These are phyloP conservation scores for Gymnoscopelus braueri DNA, from an alignment of 2,797 vertebrate genomes.

Conservation along the genomic window DNA sequence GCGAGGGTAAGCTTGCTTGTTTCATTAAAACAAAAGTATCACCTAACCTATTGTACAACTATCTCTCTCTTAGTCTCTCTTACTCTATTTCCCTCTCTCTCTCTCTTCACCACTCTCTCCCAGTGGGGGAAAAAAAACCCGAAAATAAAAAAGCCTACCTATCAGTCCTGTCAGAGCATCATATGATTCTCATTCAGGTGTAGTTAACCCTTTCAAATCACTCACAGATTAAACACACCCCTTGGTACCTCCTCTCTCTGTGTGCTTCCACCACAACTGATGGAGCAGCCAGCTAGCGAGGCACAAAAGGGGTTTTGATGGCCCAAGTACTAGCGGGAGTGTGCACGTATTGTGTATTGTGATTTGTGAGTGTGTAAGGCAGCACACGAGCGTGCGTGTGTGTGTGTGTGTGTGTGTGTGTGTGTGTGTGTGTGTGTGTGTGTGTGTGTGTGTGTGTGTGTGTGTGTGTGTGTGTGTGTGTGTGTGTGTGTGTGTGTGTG, in stretches of 20 bases:
- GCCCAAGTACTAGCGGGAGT: slow-evolving; percentile 78
- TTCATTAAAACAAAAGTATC: slow-evolving; percentile 45
- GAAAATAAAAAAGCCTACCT: no score
- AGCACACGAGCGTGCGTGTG: neutral
- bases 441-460: slow-evolving; percentile 24
- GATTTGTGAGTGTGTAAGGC: slow-evolving; percentile 14
- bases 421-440: slow-evolving; percentile 9
- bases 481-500: neutral
- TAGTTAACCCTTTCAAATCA: slow-evolving; percentile 73
- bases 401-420: slow-evolving; percentile 17
- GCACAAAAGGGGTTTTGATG: slow-evolving; percentile 75
- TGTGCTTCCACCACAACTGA: slow-evolving; percentile 44
- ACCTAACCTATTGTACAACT: slow-evolving; percentile 48
- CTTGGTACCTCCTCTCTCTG: slow-evolving; percentile 51
- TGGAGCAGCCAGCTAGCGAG: slow-evolving; percentile 44
- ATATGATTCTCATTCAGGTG: slow-evolving; percentile 57
- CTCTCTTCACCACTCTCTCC: slow-evolving; percentile 39
- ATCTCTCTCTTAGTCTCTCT: neutral
- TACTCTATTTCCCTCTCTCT: neutral
- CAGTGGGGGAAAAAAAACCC: neutral
- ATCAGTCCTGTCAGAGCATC: slow-evolving; percentile 49
- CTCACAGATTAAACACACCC: slow-evolving; percentile 42
- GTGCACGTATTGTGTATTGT: slow-evolving; percentile 45
- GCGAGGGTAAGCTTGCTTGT: slow-evolving; percentile 35
- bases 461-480: neutral